phyloP scores from a whole-genome alignment of 2,888 invertebrate genomes.

The Xylocampa areola region DNA sequence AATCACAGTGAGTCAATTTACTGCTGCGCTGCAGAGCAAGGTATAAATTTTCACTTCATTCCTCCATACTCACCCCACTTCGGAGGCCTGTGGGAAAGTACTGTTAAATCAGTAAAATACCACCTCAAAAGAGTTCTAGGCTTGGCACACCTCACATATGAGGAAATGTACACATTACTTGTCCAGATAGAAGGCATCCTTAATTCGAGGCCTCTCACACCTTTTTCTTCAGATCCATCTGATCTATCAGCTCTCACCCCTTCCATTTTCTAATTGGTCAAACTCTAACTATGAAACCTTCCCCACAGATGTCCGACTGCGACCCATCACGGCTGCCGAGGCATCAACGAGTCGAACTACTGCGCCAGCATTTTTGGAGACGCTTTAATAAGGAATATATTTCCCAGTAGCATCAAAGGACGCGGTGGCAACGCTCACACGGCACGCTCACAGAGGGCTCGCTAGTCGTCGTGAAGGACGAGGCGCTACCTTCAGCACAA shows the following conservation, averaged over 20 bases:
- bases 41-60: not conserved
- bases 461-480: conserved; percentile 13
- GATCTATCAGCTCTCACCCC: not conserved
- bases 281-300: not conserved
- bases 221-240: conserved; percentile 1
- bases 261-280: conserved; percentile 1
- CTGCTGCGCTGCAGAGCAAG: conserved; percentile 1
- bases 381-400: conserved; percentile 1
- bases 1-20: conserved; percentile 3
- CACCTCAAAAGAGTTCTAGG: not conserved
- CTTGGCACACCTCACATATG: too few species aligned
- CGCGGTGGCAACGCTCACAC: not conserved
- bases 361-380: conserved; percentile 1
- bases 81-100: conserved; percentile 11
- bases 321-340: too few species aligned
- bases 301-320: too few species aligned
- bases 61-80: conserved; percentile 4
- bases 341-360: not conserved
- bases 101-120: conserved; percentile 10
- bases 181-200: not conserved
- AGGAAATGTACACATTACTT: too few species aligned
- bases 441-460: conserved; percentile 9
- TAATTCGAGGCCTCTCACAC: not conserved
- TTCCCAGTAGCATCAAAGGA: conserved; percentile 1
- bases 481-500: conserved; percentile 6